These are phyloP conservation scores for Drosophila rhopaloa DNA, from an alignment of 1,140 invertebrate species.

Conservation along the genomic window DNA sequence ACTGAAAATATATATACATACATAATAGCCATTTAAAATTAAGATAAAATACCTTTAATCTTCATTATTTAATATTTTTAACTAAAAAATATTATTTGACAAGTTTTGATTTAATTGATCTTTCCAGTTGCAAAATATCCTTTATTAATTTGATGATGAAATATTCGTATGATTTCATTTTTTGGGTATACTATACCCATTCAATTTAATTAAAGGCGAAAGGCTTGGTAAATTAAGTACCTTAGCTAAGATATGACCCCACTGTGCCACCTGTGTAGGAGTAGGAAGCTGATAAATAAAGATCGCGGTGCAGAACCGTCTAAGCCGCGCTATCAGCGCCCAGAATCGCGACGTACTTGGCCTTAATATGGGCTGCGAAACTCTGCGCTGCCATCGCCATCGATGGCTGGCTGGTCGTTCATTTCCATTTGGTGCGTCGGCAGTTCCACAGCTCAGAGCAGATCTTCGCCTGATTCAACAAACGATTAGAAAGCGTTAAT, in stretches of 20 bases:
- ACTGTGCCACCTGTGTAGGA: constrained; percentile 46
- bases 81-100: no score
- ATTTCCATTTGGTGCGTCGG: constrained; percentile 68
- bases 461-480: constrained; percentile 27
- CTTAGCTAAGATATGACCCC: not conserved
- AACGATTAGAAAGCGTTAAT: constrained; percentile 50
- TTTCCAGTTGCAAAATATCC: no score
- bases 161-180: no score
- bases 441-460: constrained; percentile 49
- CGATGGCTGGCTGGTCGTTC: constrained; percentile 62
- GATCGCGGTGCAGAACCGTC: constrained; percentile 65
- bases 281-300: constrained; percentile 82
- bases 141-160: no score
- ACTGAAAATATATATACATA: no score
- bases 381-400: constrained; percentile 33
- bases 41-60: no score
- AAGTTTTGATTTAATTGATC: no score
- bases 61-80: no score
- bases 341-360: constrained; percentile 76
- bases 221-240: no score
- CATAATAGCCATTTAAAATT: no score
- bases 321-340: constrained; percentile 62
- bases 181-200: no score
- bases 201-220: no score
- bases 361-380: constrained; percentile 66